These are phyloP conservation scores for Oscheius onirici DNA, from an alignment of 2,888 invertebrate genomes.

Conservation along the genomic window DNA sequence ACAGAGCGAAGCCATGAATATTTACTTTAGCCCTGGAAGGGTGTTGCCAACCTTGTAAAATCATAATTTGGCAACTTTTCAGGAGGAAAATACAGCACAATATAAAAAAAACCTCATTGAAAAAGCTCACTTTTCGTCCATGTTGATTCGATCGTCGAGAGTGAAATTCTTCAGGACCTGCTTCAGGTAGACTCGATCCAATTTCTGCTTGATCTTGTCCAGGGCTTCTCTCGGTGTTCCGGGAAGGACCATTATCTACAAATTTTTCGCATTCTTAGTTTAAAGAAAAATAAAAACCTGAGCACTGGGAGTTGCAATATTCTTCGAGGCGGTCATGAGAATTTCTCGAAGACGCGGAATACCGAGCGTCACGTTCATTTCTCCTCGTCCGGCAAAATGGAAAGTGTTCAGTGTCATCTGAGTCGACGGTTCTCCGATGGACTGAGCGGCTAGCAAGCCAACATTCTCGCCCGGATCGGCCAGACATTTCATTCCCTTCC, in stretches of 20 bases:
- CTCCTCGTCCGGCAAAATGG: slow-evolving; percentile 94
- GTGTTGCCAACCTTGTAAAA: no score
- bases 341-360: slow-evolving; percentile 96
- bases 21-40: no score
- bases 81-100: no score
- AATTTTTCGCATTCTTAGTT: neutral
- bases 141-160: slow-evolving; percentile 56
- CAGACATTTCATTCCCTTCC: slow-evolving; percentile 77
- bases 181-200: slow-evolving; percentile 83
- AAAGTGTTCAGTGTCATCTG: slow-evolving; percentile 99
- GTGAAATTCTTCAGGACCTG: slow-evolving; percentile 75
- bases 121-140: slow-evolving; percentile 26
- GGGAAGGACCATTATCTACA: slow-evolving; percentile 48
- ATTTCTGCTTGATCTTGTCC: slow-evolving; percentile 74
- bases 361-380: slow-evolving; percentile 99
- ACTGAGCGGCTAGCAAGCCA: slow-evolving; percentile 93
- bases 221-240: slow-evolving; percentile 59
- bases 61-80: no score
- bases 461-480: slow-evolving; percentile 94
- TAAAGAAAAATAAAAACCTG: slow-evolving; percentile 74
- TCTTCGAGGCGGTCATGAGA: slow-evolving; percentile 90
- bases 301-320: slow-evolving; percentile 88
- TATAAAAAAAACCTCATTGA: no score
- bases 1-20: no score
- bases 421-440: slow-evolving; percentile 97